phyloP scores from a whole-genome alignment of 2,888 invertebrate genomes.

The Myopa testacea region DNA sequence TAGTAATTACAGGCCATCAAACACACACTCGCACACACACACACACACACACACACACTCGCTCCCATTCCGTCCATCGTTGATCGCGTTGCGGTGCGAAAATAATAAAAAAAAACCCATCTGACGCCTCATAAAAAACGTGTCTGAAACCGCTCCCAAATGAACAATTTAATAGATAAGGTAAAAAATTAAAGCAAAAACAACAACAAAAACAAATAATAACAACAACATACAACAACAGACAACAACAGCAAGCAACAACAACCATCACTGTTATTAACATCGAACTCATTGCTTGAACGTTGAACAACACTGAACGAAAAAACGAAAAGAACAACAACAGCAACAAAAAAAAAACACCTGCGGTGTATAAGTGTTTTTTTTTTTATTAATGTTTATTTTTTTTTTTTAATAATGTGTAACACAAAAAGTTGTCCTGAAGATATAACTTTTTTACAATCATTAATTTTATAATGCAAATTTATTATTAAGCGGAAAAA shows the following conservation, averaged over 20 bases:
- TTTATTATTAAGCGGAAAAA: too few relatives aligned
- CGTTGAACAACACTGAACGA: background rate
- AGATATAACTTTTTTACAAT: too few relatives aligned
- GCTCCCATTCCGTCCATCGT: background rate
- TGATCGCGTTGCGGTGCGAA: constrained; percentile 16
- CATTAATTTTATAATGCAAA: too few relatives aligned
- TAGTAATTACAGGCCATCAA: constrained; percentile 26
- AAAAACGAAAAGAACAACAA: background rate
- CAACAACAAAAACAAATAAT: background rate
- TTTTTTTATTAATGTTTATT: background rate
- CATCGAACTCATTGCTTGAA: background rate
- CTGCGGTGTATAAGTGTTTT: background rate
- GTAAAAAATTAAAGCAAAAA: background rate
- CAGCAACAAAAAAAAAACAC: background rate
- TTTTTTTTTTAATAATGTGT: too few relatives aligned
- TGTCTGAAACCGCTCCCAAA: constrained; percentile 46
- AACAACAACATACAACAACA: background rate
- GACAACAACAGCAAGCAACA: background rate
- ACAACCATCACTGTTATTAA: background rate
- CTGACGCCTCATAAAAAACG: constrained; percentile 38
- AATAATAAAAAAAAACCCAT: constrained; percentile 17
- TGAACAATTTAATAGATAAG: constrained; percentile 46
- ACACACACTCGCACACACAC: background rate
- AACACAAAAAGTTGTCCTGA: too few relatives aligned
- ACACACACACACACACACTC: background rate